phyloP scores from a whole-genome alignment of 2,888 invertebrate species.

The Cephus pulcher region DNA sequence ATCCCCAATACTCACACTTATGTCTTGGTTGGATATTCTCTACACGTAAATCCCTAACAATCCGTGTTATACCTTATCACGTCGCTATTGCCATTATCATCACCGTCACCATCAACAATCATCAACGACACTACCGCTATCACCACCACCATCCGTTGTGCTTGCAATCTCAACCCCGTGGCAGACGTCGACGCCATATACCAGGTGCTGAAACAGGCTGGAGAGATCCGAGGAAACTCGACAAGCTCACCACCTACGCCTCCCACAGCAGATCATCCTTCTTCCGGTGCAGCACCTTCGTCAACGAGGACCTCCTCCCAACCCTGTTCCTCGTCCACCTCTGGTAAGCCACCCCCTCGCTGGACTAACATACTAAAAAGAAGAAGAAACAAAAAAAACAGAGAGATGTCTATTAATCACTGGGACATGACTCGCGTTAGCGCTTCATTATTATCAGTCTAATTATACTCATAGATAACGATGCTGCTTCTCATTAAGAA shows the following conservation, averaged over 20 bases:
- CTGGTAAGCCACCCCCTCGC: constrained; percentile 61
- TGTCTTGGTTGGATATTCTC: neutral
- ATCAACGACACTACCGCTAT: constrained; percentile 12
- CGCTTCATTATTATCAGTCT: constrained; percentile 20
- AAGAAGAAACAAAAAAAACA: constrained; percentile 19
- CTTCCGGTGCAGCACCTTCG: constrained; percentile 58
- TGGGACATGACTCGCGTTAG: constrained; percentile 30
- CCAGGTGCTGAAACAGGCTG: constrained; percentile 94
- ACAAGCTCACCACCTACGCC: constrained; percentile 65
- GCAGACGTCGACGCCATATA: constrained; percentile 91
- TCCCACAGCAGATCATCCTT: constrained; percentile 61
- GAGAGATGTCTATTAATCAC: constrained; percentile 25
- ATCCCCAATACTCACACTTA: neutral
- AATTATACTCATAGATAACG: neutral
- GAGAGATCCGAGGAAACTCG: constrained; percentile 76
- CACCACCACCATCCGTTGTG: neutral
- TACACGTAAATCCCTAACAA: neutral
- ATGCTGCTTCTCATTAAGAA: neutral
- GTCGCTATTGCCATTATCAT: constrained; percentile 55
- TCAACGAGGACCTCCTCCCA: constrained; percentile 64
- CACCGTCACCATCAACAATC: constrained; percentile 20
- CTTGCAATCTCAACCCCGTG: constrained; percentile 38
- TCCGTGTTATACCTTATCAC: neutral
- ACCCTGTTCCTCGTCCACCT: constrained; percentile 66
- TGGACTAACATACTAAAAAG: constrained; percentile 23